Evolutionary conservation across 2,797 vertebrate species (phyloP), one percentile per base, ranked within the genome.

Genomic region (Lacerta agilis): DNA sequence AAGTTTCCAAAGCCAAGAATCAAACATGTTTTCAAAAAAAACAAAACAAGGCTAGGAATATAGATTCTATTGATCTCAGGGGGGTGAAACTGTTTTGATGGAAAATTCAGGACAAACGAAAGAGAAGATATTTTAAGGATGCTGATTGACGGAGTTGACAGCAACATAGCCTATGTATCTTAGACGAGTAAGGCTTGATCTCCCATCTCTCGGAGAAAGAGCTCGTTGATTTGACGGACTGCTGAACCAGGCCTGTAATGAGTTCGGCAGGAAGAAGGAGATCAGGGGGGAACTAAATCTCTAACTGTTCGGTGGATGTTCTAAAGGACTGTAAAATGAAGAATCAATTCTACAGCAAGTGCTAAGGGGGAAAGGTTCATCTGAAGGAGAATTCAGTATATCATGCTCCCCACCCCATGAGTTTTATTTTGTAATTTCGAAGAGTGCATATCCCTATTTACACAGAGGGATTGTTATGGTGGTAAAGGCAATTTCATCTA

Each of bases 91-190:
- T 92, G 67, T 92, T 93, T 92, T 86, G 93, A 93, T 86, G 78
- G 91, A 91, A 95, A 94, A 92, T 86, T 92, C 91, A 86, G 66
- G 88, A 67, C 81, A 93, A 94, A 93, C 83, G 84, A 93, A 93
- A 85, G 82, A 94, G 83, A 94, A 90, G 92, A 87, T 94, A 93
- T 93, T 94, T 92, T 90, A 86, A 91, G 84, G 90, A 92, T 88
- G 86, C 87, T 93, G 23, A 87, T 69, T 83, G 61, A 88, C n/a
- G 86, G 87, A 92, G 66, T 92, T 93, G 88, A 93, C 0, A 66
- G 91, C 86, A 94, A 80, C 49, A 87, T 80, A 76, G 90, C 41
- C 10, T 80, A 0, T 58, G 77, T 73, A 88, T 76, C 86, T 88
- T 93, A 0, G 0, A 72, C 85, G 79, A 3, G 0, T 1, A 0